Percentiles rank a stretch among this genome's conserved stretches.
These are phyloP conservation scores for Aegotheles bennettii DNA, from an alignment of 2,113 vertebrate genomes.

Conservation along the genomic window DNA sequence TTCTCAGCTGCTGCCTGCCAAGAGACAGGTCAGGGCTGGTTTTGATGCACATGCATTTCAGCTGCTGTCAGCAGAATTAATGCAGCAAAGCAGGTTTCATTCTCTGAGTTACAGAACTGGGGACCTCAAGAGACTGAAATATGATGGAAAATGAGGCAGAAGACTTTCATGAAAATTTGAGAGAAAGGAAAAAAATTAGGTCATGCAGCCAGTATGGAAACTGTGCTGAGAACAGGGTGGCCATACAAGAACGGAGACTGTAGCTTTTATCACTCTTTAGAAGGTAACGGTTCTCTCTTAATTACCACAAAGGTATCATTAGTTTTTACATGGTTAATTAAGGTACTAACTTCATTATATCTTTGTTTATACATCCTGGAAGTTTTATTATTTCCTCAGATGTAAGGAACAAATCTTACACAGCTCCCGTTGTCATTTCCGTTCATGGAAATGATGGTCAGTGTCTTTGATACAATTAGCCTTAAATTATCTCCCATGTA, in stretches of 20 bases:
- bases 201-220: not conserved
- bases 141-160: not conserved
- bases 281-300: not conserved
- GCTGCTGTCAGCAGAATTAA: not conserved
- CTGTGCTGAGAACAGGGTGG: not conserved
- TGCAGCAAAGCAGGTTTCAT: not conserved
- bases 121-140: not conserved
- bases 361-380: not conserved
- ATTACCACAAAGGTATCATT: not conserved
- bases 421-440: not conserved
- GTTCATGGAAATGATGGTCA: not conserved
- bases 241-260: not conserved
- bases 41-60: not conserved
- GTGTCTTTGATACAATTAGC: not conserved
- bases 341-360: not conserved
- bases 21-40: not conserved
- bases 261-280: not conserved
- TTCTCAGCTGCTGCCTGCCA: not conserved
- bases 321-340: not conserved
- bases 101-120: not conserved
- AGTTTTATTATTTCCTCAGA: not conserved
- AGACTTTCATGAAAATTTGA: not conserved
- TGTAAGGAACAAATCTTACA: not conserved
- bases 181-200: not conserved
- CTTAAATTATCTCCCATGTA: not conserved